These are phyloP conservation scores for Drosophila hamatofila DNA, from an alignment of 2,888 invertebrate species.

Conservation along the genomic window DNA sequence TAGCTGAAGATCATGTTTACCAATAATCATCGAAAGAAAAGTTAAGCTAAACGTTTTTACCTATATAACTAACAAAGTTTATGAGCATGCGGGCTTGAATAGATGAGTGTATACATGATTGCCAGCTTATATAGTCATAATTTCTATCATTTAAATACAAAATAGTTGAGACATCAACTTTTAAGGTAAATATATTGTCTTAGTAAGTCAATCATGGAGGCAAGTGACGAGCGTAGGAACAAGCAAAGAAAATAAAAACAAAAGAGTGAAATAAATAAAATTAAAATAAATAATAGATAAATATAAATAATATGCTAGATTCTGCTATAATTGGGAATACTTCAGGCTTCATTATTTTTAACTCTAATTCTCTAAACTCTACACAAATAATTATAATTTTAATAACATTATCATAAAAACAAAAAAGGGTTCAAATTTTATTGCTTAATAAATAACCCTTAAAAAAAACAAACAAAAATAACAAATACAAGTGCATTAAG, in stretches of 20 bases:
- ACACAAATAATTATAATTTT: background rate
- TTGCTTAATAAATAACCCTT: background rate
- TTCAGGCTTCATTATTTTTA: too few species aligned
- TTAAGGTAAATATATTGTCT: background rate
- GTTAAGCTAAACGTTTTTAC: slow-evolving; percentile 1
- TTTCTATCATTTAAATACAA: background rate
- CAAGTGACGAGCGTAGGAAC: too few species aligned
- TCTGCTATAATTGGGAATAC: background rate
- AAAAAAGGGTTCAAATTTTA: background rate
- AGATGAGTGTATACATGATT: background rate
- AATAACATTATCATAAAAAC: background rate
- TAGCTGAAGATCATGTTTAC: background rate
- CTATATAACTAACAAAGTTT: background rate
- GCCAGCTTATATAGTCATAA: background rate
- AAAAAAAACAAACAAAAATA: too few species aligned
- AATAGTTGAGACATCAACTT: background rate
- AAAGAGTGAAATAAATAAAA: too few species aligned
- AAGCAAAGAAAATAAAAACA: background rate
- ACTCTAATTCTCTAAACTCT: background rate
- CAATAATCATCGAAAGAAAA: background rate
- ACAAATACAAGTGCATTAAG: slow-evolving; percentile 1
- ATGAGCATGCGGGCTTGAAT: background rate
- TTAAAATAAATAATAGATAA: background rate
- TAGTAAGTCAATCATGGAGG: background rate
- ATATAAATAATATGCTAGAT: background rate